A percentile compares a stretch with the other conserved stretches of the same genome.
phyloP scores from a whole-genome alignment of 2,113 vertebrate genomes.

The Brachyhypopomus gauderio region DNA sequence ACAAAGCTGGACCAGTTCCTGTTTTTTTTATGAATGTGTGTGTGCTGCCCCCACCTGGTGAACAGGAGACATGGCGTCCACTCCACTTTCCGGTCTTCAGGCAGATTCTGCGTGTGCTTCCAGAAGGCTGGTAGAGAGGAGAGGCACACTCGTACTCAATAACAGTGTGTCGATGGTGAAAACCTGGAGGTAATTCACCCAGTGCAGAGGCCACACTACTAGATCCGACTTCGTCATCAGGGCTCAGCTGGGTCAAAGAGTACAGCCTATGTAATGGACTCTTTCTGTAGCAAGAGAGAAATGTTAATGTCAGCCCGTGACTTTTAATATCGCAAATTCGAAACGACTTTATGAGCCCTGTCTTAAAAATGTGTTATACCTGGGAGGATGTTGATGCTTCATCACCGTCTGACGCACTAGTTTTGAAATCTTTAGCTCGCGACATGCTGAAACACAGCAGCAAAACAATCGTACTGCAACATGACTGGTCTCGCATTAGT shows the following conservation, averaged over 20 bases:
- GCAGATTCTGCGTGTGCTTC: constrained; percentile 85
- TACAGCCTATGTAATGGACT: constrained; percentile 81
- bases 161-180: constrained; percentile 81
- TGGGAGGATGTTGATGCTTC: constrained; percentile 65
- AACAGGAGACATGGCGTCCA: constrained; percentile 83
- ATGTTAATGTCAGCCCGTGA: not conserved
- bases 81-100: constrained; percentile 90
- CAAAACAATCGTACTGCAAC: not conserved
- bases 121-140: constrained; percentile 80
- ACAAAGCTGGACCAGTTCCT: not conserved
- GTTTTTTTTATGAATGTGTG: not conserved
- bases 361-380: constrained; percentile 25
- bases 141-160: constrained; percentile 87
- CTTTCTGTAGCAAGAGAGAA: constrained; percentile 66
- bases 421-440: constrained; percentile 87
- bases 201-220: constrained; percentile 69
- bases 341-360: too few relatives aligned
- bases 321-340: too few relatives aligned
- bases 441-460: constrained; percentile 76
- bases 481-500: not conserved
- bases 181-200: constrained; percentile 78
- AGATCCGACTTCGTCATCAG: constrained; percentile 57
- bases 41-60: constrained; percentile 81
- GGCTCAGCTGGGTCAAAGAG: constrained; percentile 74
- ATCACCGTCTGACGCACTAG: constrained; percentile 86